Evolutionary conservation across 2,113 vertebrate species (phyloP).

Genomic region (Motacilla alba): DNA sequence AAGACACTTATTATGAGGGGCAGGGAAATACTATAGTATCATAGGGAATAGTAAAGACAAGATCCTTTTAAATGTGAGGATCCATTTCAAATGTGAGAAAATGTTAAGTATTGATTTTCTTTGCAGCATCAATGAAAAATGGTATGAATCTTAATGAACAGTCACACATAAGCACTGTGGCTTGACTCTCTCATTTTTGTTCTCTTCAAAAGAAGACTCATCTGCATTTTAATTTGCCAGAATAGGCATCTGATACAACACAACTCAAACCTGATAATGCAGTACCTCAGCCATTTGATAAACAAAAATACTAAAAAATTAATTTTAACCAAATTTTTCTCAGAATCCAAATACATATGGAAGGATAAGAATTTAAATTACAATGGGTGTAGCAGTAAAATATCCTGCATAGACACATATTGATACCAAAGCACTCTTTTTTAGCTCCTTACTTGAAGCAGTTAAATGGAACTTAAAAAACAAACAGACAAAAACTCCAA

Average conservation of each 20-base stretch:
- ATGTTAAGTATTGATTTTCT: not conserved
- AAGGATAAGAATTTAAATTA: not conserved
- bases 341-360: not conserved
- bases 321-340: not conserved
- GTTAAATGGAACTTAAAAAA: not conserved
- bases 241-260: not conserved
- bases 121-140: not conserved
- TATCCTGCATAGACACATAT: not conserved
- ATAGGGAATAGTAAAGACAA: not conserved
- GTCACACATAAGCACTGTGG: not conserved
- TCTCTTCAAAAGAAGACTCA: not conserved
- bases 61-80: not conserved
- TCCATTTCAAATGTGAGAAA: not conserved
- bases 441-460: not conserved
- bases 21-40: not conserved
- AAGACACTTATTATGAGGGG: not conserved
- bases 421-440: not conserved
- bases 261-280: not conserved
- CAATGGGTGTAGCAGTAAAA: not conserved
- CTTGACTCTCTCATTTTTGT: not conserved
- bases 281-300: not conserved
- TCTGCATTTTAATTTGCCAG: constrained; percentile 2
- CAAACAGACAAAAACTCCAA: not conserved
- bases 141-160: not conserved
- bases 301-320: not conserved